These are phyloP conservation scores for Microtus richardsoni DNA, from an alignment of 2,113 vertebrate species.

Conservation along the genomic window DNA sequence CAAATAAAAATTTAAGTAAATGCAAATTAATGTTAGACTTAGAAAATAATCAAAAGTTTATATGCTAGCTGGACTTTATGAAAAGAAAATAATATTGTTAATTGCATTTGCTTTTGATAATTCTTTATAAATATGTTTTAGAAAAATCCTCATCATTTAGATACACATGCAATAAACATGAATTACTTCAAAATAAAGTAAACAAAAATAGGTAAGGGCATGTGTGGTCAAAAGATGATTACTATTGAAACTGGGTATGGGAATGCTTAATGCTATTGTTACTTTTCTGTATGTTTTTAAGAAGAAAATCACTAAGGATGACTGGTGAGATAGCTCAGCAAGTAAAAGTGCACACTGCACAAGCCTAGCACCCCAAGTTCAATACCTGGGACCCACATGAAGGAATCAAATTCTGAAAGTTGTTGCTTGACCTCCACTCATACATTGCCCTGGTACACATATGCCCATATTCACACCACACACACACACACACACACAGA, in stretches of 20 bases:
- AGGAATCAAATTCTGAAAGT: not conserved
- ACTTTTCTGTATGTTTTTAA: not conserved
- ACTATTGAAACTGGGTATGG: not conserved
- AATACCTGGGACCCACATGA: not conserved
- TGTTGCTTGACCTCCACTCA: not conserved
- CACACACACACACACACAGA: not conserved
- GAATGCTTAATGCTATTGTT: not conserved
- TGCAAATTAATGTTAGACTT: not conserved
- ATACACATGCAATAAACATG: not conserved
- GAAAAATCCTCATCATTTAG: not conserved
- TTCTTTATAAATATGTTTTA: not conserved
- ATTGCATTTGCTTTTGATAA: slow-evolving; percentile 4
- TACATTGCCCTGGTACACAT: not conserved
- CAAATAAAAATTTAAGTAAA: slow-evolving; percentile 41
- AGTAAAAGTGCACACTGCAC: too few species aligned
- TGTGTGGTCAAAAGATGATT: not conserved
- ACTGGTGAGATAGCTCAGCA: not conserved
- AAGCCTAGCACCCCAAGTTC: not conserved
- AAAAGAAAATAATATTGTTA: not conserved
- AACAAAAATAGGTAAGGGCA: not conserved
- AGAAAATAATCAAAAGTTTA: not conserved
- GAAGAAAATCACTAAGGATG: not conserved
- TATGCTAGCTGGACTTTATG: not conserved
- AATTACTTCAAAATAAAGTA: slow-evolving; percentile 28
- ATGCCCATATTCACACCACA: not conserved